Evolutionary conservation across 2,888 invertebrate species (phyloP).

Genomic region (Baccha elongata): DNA sequence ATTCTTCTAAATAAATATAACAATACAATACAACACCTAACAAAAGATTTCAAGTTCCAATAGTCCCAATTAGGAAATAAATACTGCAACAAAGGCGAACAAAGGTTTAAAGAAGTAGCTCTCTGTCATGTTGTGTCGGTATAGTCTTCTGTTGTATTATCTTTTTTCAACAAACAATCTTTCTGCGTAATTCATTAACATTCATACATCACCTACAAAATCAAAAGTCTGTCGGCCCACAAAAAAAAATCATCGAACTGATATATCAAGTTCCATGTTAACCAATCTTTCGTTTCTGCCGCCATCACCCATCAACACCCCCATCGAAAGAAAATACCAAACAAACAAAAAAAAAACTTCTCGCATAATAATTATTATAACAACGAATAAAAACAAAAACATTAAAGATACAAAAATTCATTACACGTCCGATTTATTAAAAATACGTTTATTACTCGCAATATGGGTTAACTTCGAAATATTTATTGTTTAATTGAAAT

Average conservation of each 20-base stretch:
- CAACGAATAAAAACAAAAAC: conserved; percentile 16
- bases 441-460: conserved; percentile 66
- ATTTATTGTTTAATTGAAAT: conserved; percentile 58
- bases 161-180: background rate
- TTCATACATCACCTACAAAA: conserved; percentile 23
- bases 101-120: background rate
- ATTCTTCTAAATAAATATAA: too few species aligned
- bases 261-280: conserved; percentile 22
- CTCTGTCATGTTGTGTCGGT: background rate
- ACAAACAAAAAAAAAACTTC: conserved; percentile 14
- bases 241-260: conserved; percentile 15
- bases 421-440: conserved; percentile 70
- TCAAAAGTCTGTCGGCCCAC: conserved; percentile 4
- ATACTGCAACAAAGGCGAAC: background rate
- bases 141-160: background rate
- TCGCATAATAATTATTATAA: conserved; percentile 19
- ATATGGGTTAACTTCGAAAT: conserved; percentile 64
- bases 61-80: background rate
- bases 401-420: conserved; percentile 45
- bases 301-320: background rate
- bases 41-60: too few species aligned
- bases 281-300: background rate
- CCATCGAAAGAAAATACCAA: conserved; percentile 3
- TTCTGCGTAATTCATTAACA: conserved; percentile 51
- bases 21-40: too few species aligned